Conservation (phyloP, 2,888 invertebrate genomes). For the Polylopha cassiicola region DNA sequence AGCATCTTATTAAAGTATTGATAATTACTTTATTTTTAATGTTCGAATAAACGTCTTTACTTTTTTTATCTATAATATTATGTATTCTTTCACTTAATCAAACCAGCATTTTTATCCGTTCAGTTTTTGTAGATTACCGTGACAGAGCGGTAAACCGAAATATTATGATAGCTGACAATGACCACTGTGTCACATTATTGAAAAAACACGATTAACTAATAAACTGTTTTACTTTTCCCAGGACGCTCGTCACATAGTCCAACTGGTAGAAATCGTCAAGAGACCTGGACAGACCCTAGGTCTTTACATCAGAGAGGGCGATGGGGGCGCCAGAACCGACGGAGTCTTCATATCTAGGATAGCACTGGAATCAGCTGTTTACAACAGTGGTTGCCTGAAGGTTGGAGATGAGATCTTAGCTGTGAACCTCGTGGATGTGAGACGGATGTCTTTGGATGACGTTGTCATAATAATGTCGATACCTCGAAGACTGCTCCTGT, state of each 20-base stretch:
- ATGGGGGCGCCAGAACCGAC: conserved; percentile 95
- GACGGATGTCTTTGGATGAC: conserved; percentile 98
- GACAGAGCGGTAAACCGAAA: no score
- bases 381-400: conserved; percentile 97
- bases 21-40: no score
- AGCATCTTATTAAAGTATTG: no score
- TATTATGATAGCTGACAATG: no score
- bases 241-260: conserved; percentile 87
- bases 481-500: conserved; percentile 94
- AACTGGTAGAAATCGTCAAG: conserved; percentile 98
- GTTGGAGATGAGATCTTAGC: conserved; percentile 99
- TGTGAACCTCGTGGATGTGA: conserved; percentile 98
- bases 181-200: no score
- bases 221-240: conserved; percentile 35
- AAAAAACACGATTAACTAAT: no score
- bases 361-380: conserved; percentile 97
- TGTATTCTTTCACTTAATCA: no score
- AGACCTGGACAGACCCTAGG: conserved; percentile 99
- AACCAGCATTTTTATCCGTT: no score
- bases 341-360: conserved; percentile 97
- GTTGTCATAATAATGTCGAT: conserved; percentile 99
- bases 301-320: conserved; percentile 98
- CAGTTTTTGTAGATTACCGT: no score
- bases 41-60: no score
- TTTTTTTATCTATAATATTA: no score